Evolutionary conservation across 2,113 vertebrate species (phyloP), one percentile per base, ranked within the genome.

Genomic region (Acanthochromis polyacanthus): DNA sequence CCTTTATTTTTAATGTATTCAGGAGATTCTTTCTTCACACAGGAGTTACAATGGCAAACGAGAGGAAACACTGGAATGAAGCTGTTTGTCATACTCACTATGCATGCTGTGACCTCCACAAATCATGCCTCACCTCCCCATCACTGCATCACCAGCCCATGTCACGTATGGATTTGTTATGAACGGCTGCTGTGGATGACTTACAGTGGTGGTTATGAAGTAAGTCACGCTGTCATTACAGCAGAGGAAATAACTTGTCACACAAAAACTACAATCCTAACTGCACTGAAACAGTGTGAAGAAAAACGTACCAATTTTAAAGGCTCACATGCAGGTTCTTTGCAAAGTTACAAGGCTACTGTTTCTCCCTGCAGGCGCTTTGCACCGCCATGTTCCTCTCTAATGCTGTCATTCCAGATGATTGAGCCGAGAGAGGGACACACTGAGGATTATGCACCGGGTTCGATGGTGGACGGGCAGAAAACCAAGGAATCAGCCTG

Each of bases 401-500:
- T 80, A 61, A 77, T 86, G 83, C 80, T 72, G 66, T 88, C 90
- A 71, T 84, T 93, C 73, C 69, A 68, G 45, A 84, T 80, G 80
- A 91, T 71, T 65, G 86, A 91, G 64, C 71, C 28, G 17, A 75
- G 73, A 79, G 68, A 48, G 15, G 84, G 65, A 59, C 30, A 71
- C 40, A 40, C 68, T 52, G 48, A 79, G 72, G 74, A 86, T 69
- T 60, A 68, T 63, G 63, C 48, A 53, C 20, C 3, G 1, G 20
- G 51, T 81, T 80, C 10, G 30, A 75, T 71, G 1, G 43, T 2
- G 45, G 66, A 81, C 9, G 45, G 59, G 80, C 72, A 84, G 43
- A 72, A 88, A 88, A 88, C 25, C 71, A 84, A 71, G 40, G 58
- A 82, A 84, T 87, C 78, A 81, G 78, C 78, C 68, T 78, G 76